Evolutionary conservation across 2,797 vertebrate species (phyloP).

Genomic region (Coccyzus lansbergi): DNA sequence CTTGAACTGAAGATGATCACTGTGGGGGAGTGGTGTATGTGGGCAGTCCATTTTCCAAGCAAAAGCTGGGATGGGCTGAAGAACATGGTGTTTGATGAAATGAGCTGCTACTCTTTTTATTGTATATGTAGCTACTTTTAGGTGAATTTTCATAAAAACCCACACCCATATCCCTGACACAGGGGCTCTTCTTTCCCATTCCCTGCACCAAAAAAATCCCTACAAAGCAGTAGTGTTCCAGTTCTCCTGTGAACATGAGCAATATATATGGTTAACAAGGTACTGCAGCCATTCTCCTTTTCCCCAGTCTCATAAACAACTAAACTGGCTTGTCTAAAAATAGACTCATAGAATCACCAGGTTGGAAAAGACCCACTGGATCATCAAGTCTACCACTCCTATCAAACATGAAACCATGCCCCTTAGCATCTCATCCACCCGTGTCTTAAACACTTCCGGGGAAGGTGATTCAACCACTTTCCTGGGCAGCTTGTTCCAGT

Average conservation of each 20-base stretch:
- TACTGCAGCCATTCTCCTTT: neutral
- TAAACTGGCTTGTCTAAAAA: neutral
- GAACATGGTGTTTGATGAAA: fast-evolving
- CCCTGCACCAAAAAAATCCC: neutral
- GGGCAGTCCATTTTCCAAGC: neutral
- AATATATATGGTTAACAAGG: fast-evolving
- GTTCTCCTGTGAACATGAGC: neutral
- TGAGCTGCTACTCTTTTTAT: neutral
- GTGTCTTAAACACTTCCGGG: too few relatives aligned
- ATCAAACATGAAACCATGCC: too few relatives aligned
- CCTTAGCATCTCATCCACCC: too few relatives aligned
- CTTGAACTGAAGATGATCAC: neutral
- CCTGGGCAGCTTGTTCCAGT: too few relatives aligned
- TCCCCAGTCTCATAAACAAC: neutral
- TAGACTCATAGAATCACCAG: too few relatives aligned
- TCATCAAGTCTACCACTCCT: too few relatives aligned
- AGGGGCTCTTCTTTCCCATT: neutral
- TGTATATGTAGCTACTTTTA: too few relatives aligned
- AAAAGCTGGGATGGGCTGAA: neutral
- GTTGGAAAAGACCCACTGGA: too few relatives aligned
- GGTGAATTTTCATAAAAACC: neutral
- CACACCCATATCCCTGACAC: neutral
- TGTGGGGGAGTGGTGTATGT: fast-evolving
- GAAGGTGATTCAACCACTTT: too few relatives aligned
- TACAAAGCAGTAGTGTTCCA: neutral